phyloP scores from a whole-genome alignment of 92 coral and sea anemone genomes.

The Palythoa grandiflora region DNA sequence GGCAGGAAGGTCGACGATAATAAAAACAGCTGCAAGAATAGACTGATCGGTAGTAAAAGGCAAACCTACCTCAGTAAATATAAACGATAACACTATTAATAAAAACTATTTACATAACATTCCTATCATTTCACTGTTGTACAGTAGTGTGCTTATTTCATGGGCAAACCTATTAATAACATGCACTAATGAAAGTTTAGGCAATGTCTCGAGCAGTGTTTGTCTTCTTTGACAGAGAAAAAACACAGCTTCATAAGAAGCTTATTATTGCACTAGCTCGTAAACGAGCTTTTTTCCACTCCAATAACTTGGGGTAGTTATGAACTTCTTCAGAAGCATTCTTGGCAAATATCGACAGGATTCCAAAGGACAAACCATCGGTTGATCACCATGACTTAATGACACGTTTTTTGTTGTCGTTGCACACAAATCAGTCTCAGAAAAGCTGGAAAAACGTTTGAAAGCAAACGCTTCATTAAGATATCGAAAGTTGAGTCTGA shows the following conservation, averaged over 20 bases:
- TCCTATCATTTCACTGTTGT: conserved; percentile 45
- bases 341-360: no score
- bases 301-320: no score
- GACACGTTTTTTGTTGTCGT: no score
- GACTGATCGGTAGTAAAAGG: conserved; percentile 40
- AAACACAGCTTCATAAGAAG: conserved; percentile 42
- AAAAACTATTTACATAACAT: conserved; percentile 39
- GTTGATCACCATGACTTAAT: no score
- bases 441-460: no score
- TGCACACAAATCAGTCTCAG: no score
- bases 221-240: conserved; percentile 47
- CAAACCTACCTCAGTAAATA: conserved; percentile 44
- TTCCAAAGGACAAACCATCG: no score
- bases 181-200: conserved; percentile 48
- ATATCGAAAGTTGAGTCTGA: conserved; percentile 1
- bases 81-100: conserved; percentile 42
- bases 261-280: not conserved
- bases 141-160: conserved; percentile 50
- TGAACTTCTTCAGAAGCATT: no score
- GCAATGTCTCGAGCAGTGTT: conserved; percentile 50
- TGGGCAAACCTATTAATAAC: conserved; percentile 51
- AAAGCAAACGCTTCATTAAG: no score
- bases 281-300: no score
- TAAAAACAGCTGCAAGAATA: conserved; percentile 42
- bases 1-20: no score